Percentiles rank a stretch among this genome's conserved stretches.
These are phyloP conservation scores for Ormyrus nitidulus DNA, from an alignment of 2,888 invertebrate species.

Conservation along the genomic window DNA sequence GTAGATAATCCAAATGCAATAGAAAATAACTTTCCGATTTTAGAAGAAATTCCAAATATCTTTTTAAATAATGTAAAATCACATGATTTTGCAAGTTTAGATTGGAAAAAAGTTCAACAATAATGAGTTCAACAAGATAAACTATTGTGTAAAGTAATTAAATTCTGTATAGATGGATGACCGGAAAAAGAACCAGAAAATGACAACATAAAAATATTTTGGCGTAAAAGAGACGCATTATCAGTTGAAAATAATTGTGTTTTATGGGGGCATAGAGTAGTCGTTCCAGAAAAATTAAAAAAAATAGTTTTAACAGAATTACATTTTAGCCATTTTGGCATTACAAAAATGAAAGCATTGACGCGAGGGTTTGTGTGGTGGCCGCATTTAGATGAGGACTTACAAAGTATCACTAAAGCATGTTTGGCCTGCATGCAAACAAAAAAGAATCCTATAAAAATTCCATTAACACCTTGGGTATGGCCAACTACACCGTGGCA, in stretches of 20 bases:
- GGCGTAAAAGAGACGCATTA: slow-evolving; percentile 48
- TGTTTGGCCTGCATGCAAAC: slow-evolving; percentile 61
- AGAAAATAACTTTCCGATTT: background rate
- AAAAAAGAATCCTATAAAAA: slow-evolving; percentile 60
- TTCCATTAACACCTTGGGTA: slow-evolving; percentile 61
- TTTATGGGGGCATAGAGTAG: slow-evolving; percentile 53
- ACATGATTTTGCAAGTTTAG: slow-evolving; percentile 31
- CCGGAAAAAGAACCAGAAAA: slow-evolving; percentile 40
- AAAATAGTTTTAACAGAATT: slow-evolving; percentile 55
- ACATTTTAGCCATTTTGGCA: slow-evolving; percentile 60
- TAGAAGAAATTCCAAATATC: background rate
- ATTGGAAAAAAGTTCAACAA: slow-evolving; percentile 43
- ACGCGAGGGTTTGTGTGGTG: slow-evolving; percentile 60
- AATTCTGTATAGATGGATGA: slow-evolving; percentile 46
- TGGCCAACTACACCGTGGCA: slow-evolving; percentile 59
- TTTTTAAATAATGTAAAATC: slow-evolving; percentile 30
- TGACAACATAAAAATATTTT: slow-evolving; percentile 24
- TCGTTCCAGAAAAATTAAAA: slow-evolving; percentile 48
- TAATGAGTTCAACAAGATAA: slow-evolving; percentile 36
- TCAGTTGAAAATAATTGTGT: slow-evolving; percentile 50
- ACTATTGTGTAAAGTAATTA: slow-evolving; percentile 44
- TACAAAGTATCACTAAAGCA: slow-evolving; percentile 58
- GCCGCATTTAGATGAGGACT: slow-evolving; percentile 60
- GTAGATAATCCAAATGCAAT: background rate
- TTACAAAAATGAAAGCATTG: slow-evolving; percentile 60